phyloP scores from a whole-genome alignment of 1,140 invertebrate genomes.

The Euwallacea fornicatus region DNA sequence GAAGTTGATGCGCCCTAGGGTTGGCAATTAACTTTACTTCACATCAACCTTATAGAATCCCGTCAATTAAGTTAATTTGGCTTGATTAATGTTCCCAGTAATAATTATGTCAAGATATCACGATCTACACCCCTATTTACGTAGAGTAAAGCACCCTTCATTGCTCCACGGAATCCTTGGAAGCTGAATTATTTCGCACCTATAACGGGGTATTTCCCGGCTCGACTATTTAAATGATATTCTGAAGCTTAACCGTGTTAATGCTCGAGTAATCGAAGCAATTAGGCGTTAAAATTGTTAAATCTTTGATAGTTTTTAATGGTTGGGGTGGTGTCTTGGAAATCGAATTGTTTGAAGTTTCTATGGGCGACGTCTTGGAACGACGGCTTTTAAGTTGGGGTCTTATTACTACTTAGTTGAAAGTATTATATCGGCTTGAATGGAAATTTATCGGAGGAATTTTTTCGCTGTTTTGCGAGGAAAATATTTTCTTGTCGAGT shows the following conservation, averaged over 20 bases:
- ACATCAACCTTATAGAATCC: no score
- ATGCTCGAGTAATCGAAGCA: background rate
- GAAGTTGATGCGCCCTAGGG: no score
- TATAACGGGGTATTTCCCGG: background rate
- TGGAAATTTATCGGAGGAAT: no score
- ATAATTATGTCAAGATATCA: background rate
- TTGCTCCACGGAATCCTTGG: background rate
- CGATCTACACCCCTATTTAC: constrained; percentile 2
- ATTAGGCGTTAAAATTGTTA: background rate
- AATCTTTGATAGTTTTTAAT: constrained; percentile 7
- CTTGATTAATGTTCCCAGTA: background rate
- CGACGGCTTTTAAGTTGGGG: no score
- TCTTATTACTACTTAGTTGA: no score
- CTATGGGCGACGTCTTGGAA: no score
- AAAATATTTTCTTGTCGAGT: no score
- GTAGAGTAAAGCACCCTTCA: background rate
- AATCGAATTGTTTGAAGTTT: no score
- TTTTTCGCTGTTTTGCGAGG: no score
- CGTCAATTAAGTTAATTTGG: background rate
- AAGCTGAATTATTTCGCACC: constrained; percentile 4
- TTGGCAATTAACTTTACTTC: no score
- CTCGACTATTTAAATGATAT: constrained; percentile 7
- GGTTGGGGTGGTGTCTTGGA: no score
- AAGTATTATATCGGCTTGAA: no score
- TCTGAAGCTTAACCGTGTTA: constrained; percentile 1